Base-by-base conservation (phyloP, 2,888 invertebrate genomes). In the Ophioninae sp. region DNA sequence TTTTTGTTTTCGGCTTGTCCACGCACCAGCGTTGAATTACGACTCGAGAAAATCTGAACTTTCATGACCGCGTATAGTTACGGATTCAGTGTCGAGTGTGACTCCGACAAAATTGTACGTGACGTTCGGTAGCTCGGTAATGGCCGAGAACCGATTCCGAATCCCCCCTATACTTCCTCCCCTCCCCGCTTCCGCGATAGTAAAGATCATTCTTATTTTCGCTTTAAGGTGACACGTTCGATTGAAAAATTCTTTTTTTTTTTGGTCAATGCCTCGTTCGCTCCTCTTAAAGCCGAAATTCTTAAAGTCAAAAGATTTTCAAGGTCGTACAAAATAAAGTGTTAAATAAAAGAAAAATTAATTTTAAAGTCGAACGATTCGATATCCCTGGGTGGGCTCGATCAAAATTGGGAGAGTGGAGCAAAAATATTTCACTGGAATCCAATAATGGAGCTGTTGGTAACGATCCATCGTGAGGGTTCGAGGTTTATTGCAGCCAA, bases 131-230 rank as follows among this genome's bases (percentile, higher is more conserved):
- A 59, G 67, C 65, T 76, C 57, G 39, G 50, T 61, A 62, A 83
- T 83, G 79, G 82, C 76, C 67, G 79, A 70, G 74, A 76, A 76
- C 67, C 59, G 64, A 78, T 74, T n/a, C n/a, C n/a, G 74, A 78
- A 62, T 78, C 69, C 59, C 70, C 76, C 20, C 59, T n/a, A n/a
- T n/a, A n/a, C n/a, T n/a, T 59, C 21, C 57, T 2, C 68, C 76
- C 30, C 57, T 41, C 37, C 59, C 0, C 50, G 37, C 2, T 30
- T 30, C 30, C 1, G 30, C 30, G 30, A 30, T 30, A 30, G 30
- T 30, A 30, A 30, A 70, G 10, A 20, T 8, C 57, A 57, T 69
- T 69, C 8, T 70, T 70, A 70, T 70, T 57, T 17, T 37, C 37
- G 7, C 17, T 17, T 68, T 50, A 68, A 7, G 39, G 50, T 13